Base-by-base conservation (phyloP, 2,113 vertebrate species). In the Alosa alosa region DNA sequence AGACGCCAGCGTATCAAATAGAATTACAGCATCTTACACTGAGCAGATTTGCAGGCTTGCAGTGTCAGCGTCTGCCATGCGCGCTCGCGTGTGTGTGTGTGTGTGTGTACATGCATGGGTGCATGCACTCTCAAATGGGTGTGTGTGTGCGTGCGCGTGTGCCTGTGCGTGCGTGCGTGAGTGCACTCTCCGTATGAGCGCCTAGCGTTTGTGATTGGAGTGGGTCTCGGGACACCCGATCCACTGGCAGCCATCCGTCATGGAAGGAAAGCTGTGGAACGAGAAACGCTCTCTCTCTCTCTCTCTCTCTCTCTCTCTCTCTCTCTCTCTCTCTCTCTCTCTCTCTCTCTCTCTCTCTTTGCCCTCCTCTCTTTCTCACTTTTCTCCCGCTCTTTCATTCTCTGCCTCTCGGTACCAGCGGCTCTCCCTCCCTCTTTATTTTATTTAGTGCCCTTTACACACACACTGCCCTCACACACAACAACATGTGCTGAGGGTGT, bases 391-490 rank as follows among this genome's bases (percentile, higher is more conserved):
- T 72, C n/a, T 72, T 31, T 72, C 64, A 7, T 31, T 72, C 64
- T 72, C 64, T 31, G 64, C 1, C 64, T 72, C 20, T 4, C 25
- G 6, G 11, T 72, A 25, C 10, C 9, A 55, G 52, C 3, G 3
- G 3, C 25, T 15, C 7, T 72, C 64, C 25, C 10, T 72, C 64
- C n/a, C 8, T 36, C 25, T 72, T 36, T 92, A 94, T 94, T 94
- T 95, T 94, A 95, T 94, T 94, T 89, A 94, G 88, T 89, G 90
- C 87, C 82, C 87, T 94, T 91, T 86, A 89, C 88, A 88, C 78
- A 52, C 82, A 81, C 57, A 83, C 88, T 83, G 83, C 88, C 88
- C 88, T 90, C 84, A 44, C 41, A 4, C 41, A 44, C 41, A 52
- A 87, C 60, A 85, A 87, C 60, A 83, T 39, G 17, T 57, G n/a